Conservation (phyloP, 2,797 vertebrate genomes). For the Podarcis lilfordi region DNA sequence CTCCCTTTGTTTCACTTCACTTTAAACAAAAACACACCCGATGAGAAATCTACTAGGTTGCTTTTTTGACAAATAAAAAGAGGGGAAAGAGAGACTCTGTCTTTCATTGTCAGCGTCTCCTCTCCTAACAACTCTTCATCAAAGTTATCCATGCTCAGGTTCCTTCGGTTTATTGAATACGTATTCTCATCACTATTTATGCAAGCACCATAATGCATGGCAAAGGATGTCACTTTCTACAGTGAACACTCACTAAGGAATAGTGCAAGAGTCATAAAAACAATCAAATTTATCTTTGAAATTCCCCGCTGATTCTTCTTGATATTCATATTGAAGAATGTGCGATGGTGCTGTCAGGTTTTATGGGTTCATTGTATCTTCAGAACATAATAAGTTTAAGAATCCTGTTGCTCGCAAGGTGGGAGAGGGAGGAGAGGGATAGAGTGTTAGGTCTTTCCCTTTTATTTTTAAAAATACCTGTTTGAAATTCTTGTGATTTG, state of each 20-base stretch:
- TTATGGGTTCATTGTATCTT: slow-evolving; percentile 27
- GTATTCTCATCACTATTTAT: slow-evolving; percentile 39
- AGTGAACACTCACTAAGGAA: neutral
- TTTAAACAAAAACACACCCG: slow-evolving; percentile 17
- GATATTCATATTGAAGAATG: slow-evolving; percentile 15
- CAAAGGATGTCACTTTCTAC: neutral
- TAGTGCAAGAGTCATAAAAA: slow-evolving; percentile 24
- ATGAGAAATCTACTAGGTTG: slow-evolving; percentile 7
- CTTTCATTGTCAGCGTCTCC: slow-evolving; percentile 22
- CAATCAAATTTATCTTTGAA: slow-evolving; percentile 21
- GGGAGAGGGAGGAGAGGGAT: neutral
- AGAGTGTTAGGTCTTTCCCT: neutral
- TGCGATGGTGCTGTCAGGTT: neutral
- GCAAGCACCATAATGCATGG: neutral
- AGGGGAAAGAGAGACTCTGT: neutral
- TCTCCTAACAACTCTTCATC: slow-evolving; percentile 24
- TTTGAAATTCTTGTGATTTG: slow-evolving; percentile 4
- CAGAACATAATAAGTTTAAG: slow-evolving; percentile 33
- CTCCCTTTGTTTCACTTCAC: slow-evolving; percentile 12
- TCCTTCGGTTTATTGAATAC: neutral
- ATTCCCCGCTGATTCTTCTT: slow-evolving; percentile 43
- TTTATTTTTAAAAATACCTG: neutral
- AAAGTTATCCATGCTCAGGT: slow-evolving; percentile 27
- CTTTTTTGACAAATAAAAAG: slow-evolving; percentile 20
- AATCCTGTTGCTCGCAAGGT: neutral